Conservation (phyloP, 2,888 invertebrate species). For the Ceratothoa steindachneri region DNA sequence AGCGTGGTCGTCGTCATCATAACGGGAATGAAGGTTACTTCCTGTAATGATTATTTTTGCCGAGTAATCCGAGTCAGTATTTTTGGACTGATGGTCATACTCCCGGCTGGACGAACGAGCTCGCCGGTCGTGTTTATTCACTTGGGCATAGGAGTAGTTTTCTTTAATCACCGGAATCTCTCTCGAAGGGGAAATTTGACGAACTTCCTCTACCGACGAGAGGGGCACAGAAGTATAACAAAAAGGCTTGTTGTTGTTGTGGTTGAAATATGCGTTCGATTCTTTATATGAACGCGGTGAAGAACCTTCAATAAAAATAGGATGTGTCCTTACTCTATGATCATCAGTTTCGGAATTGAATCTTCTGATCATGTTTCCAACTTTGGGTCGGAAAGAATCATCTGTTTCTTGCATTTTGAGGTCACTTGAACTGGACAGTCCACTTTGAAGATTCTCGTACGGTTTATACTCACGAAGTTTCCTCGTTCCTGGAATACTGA, state of each 20-base stretch:
- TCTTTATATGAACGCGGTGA: slow-evolving; percentile 14
- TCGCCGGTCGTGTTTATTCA: slow-evolving; percentile 22
- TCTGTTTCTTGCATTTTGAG: slow-evolving; percentile 5
- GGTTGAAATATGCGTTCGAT: slow-evolving; percentile 19
- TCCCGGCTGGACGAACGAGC: slow-evolving; percentile 10
- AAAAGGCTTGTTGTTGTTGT: slow-evolving; percentile 38
- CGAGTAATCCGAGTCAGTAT: slow-evolving; percentile 36
- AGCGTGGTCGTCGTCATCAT: slow-evolving; percentile 37
- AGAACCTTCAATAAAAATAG: not conserved
- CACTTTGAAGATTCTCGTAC: not conserved
- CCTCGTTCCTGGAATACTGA: not conserved
- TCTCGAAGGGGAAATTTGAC: slow-evolving; percentile 18
- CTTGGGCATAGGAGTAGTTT: slow-evolving; percentile 29
- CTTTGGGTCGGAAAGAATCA: slow-evolving; percentile 23
- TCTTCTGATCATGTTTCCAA: slow-evolving; percentile 31
- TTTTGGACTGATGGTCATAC: slow-evolving; percentile 18
- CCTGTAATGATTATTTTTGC: slow-evolving; percentile 45
- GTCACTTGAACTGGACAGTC: not conserved
- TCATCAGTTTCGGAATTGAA: slow-evolving; percentile 24
- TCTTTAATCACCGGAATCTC: not conserved
- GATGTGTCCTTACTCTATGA: not conserved
- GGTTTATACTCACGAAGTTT: slow-evolving; percentile 7
- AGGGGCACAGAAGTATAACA: slow-evolving; percentile 28
- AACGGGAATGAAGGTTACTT: slow-evolving; percentile 11
- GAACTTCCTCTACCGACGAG: slow-evolving; percentile 16